Base-by-base conservation (phyloP, 2,113 vertebrate genomes). In the Nasalis larvatus region DNA sequence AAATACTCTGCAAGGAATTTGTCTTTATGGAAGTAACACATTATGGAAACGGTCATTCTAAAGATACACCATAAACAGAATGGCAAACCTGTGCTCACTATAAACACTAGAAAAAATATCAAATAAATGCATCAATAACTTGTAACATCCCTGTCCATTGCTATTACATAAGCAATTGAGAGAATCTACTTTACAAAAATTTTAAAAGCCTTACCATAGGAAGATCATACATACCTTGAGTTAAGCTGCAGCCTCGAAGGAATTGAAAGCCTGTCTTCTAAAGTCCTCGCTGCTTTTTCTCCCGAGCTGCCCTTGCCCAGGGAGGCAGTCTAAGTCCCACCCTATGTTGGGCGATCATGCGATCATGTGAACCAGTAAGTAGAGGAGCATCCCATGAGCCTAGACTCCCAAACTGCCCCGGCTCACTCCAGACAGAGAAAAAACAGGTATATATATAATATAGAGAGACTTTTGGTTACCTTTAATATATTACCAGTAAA, bases 51-150 rank as follows among this genome's bases (percentile, higher is more conserved):
- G 86, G 74, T 58, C 45, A 86, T 89, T 95, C 82, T 73, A 93
- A 91, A 73, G 63, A 58, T 11, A 49, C 6, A 52, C 80, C 21
- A 35, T 60, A 93, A 91, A 56, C 71, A 93, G 78, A 97, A 83
- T 49, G 49, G 68, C 6, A 82, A 87, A 45, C 7, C 37, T 86
- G 35, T 83, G 32, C 69, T 90, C 54, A 54, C 35, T 49, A 49
- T 87, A 85, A 95, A 88, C 32, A 71, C 25, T 6, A 23, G 71
- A 78, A 97, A 93, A 96, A 80, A 49, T 9, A 80, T 30, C 58
- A 89, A 94, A 88, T 80, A 91, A 87, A 77, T 25, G 13, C 4
- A 58, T 71, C 49, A 93, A 68, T 68, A 95, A n/a, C 35, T 37
- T 63, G 63, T 45, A 85, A 47, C 27, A 81, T 30, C 56, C 30